These are phyloP conservation scores for Brachypodius melanocephalos DNA, from an alignment of 2,113 vertebrate genomes.

Conservation along the genomic window DNA sequence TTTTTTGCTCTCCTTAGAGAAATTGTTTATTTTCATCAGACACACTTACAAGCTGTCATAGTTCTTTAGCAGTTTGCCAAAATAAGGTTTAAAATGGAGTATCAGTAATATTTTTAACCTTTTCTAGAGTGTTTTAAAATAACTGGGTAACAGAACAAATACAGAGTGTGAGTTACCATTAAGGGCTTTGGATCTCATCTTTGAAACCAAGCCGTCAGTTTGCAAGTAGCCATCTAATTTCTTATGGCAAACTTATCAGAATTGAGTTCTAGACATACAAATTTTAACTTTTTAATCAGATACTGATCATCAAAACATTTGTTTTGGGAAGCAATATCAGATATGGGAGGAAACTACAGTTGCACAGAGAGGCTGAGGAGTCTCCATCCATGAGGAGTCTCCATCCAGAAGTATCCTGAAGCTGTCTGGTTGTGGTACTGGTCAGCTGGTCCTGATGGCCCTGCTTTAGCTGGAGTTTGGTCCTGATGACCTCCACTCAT, in stretches of 20 bases:
- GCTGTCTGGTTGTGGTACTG: neutral
- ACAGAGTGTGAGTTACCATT: neutral
- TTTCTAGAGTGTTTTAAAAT: neutral
- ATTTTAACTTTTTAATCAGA: neutral
- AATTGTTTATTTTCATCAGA: neutral
- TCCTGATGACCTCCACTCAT: neutral
- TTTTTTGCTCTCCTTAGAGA: neutral
- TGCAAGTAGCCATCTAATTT: neutral
- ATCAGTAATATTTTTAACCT: neutral
- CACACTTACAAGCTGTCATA: neutral
- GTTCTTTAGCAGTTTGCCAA: neutral
- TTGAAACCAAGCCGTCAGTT: neutral
- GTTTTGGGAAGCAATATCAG: neutral
- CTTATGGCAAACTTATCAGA: neutral
- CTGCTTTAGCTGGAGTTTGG: neutral
- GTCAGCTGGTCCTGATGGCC: neutral
- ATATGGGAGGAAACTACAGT: neutral
- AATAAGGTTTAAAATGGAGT: neutral
- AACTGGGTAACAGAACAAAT: neutral
- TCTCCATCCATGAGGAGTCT: neutral
- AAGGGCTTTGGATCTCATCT: neutral
- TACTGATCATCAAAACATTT: neutral
- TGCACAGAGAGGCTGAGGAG: neutral
- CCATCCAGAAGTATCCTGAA: neutral
- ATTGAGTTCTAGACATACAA: neutral